A percentile compares a stretch with the other conserved stretches of the same genome.
These are phyloP conservation scores for Gobio gobio DNA, from an alignment of 2,113 vertebrate species.

Conservation along the genomic window DNA sequence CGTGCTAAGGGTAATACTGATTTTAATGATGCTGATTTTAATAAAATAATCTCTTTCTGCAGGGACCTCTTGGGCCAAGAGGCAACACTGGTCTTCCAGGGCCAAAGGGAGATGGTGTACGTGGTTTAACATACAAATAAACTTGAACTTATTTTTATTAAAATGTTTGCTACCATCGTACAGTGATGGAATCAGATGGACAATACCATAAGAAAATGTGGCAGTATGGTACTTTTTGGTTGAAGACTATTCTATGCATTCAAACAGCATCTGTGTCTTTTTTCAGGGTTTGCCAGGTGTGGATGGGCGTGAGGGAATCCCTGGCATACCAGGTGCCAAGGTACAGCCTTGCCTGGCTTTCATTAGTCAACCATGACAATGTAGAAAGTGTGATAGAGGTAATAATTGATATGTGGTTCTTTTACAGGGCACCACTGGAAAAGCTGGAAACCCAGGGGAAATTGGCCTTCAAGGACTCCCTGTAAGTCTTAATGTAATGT, in stretches of 20 bases:
- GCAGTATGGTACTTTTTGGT: background rate
- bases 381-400: background rate
- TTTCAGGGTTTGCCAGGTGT: constrained; percentile 90
- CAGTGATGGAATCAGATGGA: background rate
- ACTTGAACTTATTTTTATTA: background rate
- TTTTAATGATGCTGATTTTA: background rate
- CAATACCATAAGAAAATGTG: background rate
- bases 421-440: constrained; percentile 86
- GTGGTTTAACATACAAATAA: constrained; percentile 64
- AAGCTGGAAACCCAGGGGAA: constrained; percentile 89
- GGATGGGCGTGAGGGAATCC: constrained; percentile 91
- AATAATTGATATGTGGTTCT: background rate
- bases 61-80: constrained; percentile 88
- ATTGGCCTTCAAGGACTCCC: constrained; percentile 89
- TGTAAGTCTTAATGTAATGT: constrained; percentile 80
- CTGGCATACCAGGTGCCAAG: constrained; percentile 93
- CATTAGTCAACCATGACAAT: background rate
- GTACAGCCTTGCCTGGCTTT: constrained; percentile 68
- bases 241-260: background rate
- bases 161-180: background rate
- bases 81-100: constrained; percentile 93
- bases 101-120: constrained; percentile 90
- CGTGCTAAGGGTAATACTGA: background rate
- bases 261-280: background rate
- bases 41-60: constrained; percentile 37